Base-by-base conservation (phyloP, 2,888 invertebrate species). In the Drosophila putrida region DNA sequence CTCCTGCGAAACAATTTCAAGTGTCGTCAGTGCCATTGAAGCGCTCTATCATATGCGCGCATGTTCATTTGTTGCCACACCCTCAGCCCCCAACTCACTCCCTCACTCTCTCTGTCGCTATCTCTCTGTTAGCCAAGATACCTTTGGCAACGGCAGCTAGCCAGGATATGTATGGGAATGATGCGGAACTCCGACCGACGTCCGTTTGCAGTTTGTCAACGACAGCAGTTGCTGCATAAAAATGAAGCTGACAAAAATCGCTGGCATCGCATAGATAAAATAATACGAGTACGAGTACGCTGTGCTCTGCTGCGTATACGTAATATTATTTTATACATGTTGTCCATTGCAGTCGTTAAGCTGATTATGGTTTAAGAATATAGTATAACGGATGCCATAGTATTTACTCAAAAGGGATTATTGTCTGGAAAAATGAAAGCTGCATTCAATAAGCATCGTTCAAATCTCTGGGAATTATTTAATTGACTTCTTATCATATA, bases 191-290 rank as follows among this genome's bases (percentile, higher is more conserved):
- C 43, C 53, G 41, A 10, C 39, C 20, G 53, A 60, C 41, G 47
- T 50, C 47, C 65, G 60, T 27, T 53, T 82, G 86, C 86, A 82
- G 88, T 89, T 89, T 83, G 71, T 89, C 83, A 89, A 70, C 57
- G 65, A 63, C 71, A 78, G 67, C 15, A 35, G 4, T 6, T 15
- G 31, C 44, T 28, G 20, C 46, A 64, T 61, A 62, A 44, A 51
- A 54, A 68, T 74, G 46, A 31, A 57, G 33, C 44, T 27, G 63
- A 6, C 64, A 49, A 33, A 33, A 57, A 36, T 25, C 13, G 35
- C 31, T 15, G 13, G 36, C 46, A 33, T 46, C 41, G 50, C 33
- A 44, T 50, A 54, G 44, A 57, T 54, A 67, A 44, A 59, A 55
- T 41, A 55, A 67, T 60, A 62, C 67, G n/a, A n/a, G n/a, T n/a